Conservation (phyloP, 2,888 invertebrate species). For the Epirrhoe alternata region DNA sequence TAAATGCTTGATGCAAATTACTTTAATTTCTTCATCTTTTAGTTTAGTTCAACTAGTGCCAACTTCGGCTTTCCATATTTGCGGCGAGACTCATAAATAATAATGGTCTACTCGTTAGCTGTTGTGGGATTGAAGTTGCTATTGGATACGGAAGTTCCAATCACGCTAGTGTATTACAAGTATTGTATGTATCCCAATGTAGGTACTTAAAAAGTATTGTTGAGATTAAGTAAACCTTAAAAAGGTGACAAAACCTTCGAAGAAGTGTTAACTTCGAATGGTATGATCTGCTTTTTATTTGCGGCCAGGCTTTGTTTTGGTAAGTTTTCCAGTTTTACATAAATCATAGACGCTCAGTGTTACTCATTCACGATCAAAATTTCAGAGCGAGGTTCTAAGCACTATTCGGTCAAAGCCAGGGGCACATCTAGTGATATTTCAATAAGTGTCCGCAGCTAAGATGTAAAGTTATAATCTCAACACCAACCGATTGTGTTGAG, state of each 20-base stretch:
- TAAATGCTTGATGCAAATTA: conserved; percentile 31
- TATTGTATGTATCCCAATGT: conserved; percentile 4
- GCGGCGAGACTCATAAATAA: conserved; percentile 30
- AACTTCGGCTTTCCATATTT: conserved; percentile 35
- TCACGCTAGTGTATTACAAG: conserved; percentile 27
- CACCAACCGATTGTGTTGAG: background rate
- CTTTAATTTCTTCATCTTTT: conserved; percentile 28
- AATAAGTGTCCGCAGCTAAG: no score
- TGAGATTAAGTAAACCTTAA: background rate
- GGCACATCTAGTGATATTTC: no score
- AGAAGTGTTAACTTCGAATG: no score
- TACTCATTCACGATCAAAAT: no score
- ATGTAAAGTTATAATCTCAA: background rate
- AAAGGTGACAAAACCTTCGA: no score
- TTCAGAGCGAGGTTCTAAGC: no score
- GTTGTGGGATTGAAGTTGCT: conserved; percentile 40
- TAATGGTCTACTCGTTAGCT: conserved; percentile 27
- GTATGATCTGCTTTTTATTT: no score
- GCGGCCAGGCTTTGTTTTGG: no score
- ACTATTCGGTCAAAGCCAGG: no score
- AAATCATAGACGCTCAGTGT: no score
- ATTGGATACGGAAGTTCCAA: conserved; percentile 43
- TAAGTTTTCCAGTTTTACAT: no score
- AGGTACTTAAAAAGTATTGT: background rate
- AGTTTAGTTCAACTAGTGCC: conserved; percentile 18